Evolutionary conservation across 2,113 vertebrate species (phyloP), one percentile per base, ranked within the genome.

Genomic region (Campylomormyrus numenius): DNA sequence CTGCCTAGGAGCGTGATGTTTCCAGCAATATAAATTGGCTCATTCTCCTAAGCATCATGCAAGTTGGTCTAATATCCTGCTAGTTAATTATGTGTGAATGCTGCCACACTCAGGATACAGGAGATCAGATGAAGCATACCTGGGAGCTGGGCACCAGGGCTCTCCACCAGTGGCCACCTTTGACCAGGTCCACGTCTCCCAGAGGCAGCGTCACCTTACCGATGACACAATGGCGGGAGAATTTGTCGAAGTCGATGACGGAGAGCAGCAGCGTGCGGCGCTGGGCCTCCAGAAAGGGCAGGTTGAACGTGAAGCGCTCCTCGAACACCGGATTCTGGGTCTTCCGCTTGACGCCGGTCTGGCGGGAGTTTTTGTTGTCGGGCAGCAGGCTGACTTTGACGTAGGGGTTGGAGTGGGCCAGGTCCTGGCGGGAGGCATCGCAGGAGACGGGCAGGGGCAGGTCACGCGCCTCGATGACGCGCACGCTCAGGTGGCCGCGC

Each of bases 81-180:
- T 49, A 49, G 39, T n/a, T 85, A 49, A 42, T 80, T 80, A 42
- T 42, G 35, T 42, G 15, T 80, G 31, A 80, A 87, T 11, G n/a
- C 4, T 52, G 49, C 27, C 85, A 17, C 13, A 19, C 24, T 52
- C n/a, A 13, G 85, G 49, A 87, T 27, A 31, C 7, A 53, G 27
- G n/a, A 42, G 31, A 88, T 7, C 3, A 49, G 13, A 19, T 35
- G 2, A 87, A 46, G 45, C 27, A 95, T 96, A 98, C 97, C 97
- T 98, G 97, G 35, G 97, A 96, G 83, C 97, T 98, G 92, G 97
- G 97, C 74, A 97, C 94, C 91, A 98, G 95, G 0, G 97, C 96
- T 93, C 97, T 98, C 97, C 97, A 98, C 97, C 97, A 98, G 93
- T 98, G 97, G 13, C 97, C 97, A 0, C 97, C 97, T 91, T 97